A percentile compares a stretch with the other conserved stretches of the same genome.
These are phyloP conservation scores for Sternarchorhynchus goeldii DNA, from an alignment of 2,797 vertebrate genomes.

Conservation along the genomic window DNA sequence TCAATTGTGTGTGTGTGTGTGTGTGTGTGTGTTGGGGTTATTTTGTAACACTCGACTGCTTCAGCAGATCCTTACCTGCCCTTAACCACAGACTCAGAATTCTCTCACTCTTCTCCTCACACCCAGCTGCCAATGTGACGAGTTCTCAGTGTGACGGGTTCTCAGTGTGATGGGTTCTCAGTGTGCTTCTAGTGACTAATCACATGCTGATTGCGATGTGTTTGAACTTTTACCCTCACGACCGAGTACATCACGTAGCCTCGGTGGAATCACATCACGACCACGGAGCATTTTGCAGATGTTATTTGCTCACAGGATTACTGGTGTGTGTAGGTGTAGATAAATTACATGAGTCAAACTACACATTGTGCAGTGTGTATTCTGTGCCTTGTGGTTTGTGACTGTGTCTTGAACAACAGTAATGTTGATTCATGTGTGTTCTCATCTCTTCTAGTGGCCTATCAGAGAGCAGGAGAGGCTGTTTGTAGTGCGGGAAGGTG, in stretches of 20 bases:
- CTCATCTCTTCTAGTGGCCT: constrained; percentile 83
- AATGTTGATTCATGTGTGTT: constrained; percentile 51
- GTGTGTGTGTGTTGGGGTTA: constrained; percentile 12
- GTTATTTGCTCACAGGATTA: constrained; percentile 36
- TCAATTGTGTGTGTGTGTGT: constrained; percentile 10
- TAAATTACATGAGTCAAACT: constrained; percentile 35
- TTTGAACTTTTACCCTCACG: constrained; percentile 37
- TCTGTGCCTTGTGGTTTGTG: constrained; percentile 10
- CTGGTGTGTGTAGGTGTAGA: constrained; percentile 27
- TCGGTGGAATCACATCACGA: neutral
- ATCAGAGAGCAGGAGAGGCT: constrained; percentile 96
- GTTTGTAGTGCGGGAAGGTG: constrained; percentile 98
- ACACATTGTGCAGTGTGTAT: neutral
- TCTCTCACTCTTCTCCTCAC: constrained; percentile 14
- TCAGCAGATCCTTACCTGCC: constrained; percentile 9
- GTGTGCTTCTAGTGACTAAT: constrained; percentile 45
- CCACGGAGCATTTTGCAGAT: constrained; percentile 2
- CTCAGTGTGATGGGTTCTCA: constrained; percentile 19
- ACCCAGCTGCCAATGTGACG: neutral
- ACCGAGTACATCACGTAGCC: constrained; percentile 16
- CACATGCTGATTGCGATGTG: constrained; percentile 24
- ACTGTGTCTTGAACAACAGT: constrained; percentile 26
- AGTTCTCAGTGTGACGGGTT: too few species aligned
- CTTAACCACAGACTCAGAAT: constrained; percentile 23
- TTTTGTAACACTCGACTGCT: neutral